Conservation (phyloP, 1,140 invertebrate genomes). For the Dolichoris vasculosae region DNA sequence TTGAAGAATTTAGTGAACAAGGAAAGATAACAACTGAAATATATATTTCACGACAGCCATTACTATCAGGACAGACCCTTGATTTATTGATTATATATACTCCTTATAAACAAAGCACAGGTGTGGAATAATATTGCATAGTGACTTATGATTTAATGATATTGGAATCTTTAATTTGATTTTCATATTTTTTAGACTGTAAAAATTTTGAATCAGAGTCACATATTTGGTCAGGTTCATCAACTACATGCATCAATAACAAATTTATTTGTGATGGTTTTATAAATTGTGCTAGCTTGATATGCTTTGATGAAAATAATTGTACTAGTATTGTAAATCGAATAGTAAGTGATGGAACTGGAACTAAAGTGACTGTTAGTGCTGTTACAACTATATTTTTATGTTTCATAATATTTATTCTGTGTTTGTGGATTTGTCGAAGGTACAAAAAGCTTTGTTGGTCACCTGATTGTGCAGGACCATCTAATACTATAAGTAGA, state of each 20-base stretch:
- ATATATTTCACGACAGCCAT: slow-evolving; percentile 61
- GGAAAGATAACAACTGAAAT: slow-evolving; percentile 65
- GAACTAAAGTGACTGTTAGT: slow-evolving; percentile 69
- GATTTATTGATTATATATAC: slow-evolving; percentile 65
- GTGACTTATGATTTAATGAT: not conserved
- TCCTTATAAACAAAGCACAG: slow-evolving; percentile 56
- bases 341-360: slow-evolving; percentile 59
- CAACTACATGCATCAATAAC: slow-evolving; percentile 60
- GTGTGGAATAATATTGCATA: not conserved
- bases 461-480: slow-evolving; percentile 69
- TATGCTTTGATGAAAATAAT: slow-evolving; percentile 65
- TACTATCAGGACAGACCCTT: slow-evolving; percentile 55
- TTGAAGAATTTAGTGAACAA: slow-evolving; percentile 47
- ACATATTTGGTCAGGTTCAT: slow-evolving; percentile 29
- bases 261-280: slow-evolving; percentile 67
- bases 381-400: slow-evolving; percentile 69
- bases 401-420: slow-evolving; percentile 67
- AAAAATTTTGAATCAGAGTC: slow-evolving; percentile 16
- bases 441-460: slow-evolving; percentile 68
- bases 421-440: slow-evolving; percentile 69
- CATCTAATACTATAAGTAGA: slow-evolving; percentile 49
- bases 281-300: slow-evolving; percentile 66
- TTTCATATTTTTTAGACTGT: slow-evolving; percentile 57
- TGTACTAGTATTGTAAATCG: slow-evolving; percentile 54
- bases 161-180: slow-evolving; percentile 5